Percentiles rank a stretch among this genome's conserved stretches.
phyloP scores from a whole-genome alignment of 2,113 vertebrate species.

The Chaenocephalus aceratus region DNA sequence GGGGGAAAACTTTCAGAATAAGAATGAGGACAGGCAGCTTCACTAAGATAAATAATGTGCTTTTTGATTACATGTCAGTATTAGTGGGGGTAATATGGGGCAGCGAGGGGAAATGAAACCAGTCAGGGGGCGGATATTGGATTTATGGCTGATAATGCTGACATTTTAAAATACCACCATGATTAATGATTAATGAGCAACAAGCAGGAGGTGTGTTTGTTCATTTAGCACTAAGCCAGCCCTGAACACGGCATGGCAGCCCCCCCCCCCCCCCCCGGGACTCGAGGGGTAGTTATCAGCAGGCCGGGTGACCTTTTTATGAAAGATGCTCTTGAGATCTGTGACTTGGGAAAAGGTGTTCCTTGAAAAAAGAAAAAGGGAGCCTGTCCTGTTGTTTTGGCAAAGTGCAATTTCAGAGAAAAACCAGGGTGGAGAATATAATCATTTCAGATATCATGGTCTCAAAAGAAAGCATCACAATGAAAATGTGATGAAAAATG shows the following conservation, averaged over 20 bases:
- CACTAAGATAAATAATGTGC: conserved; percentile 12
- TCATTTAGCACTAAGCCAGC: conserved; percentile 20
- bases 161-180: conserved; percentile 71
- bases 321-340: conserved; percentile 20
- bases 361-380: not conserved
- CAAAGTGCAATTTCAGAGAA: not conserved
- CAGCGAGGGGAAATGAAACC: conserved; percentile 44
- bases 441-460: not conserved
- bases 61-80: conserved; percentile 37
- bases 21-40: conserved; percentile 7
- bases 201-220: conserved; percentile 65
- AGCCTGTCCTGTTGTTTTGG: not conserved
- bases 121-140: conserved; percentile 52
- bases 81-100: conserved; percentile 45
- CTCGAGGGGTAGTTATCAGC: conserved; percentile 9
- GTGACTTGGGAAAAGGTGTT: not conserved
- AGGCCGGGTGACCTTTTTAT: conserved; percentile 4
- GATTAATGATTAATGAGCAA: conserved; percentile 77
- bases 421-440: not conserved
- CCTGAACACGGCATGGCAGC: not conserved
- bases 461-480: not conserved
- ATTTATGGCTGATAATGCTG: conserved; percentile 66
- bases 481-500: not conserved
- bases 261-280: no score
- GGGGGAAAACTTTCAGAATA: conserved; percentile 27